Percentiles rank a stretch among this genome's conserved stretches.
Evolutionary conservation across 2,113 vertebrate genomes (phyloP).

Genomic region (Oncorhynchus mykiss): DNA sequence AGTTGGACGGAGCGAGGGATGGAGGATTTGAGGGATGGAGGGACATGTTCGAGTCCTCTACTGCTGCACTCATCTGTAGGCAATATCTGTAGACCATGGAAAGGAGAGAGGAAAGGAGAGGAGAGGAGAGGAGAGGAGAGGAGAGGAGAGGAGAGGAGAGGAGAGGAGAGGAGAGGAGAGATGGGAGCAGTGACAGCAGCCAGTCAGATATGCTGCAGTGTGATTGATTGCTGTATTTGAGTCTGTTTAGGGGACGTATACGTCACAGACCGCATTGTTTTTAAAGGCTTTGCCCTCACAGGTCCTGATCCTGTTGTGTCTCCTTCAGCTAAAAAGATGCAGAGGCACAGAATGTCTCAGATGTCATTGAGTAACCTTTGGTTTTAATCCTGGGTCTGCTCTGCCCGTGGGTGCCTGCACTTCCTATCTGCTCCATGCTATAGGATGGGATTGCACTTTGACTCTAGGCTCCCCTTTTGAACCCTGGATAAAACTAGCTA

Average conservation of each 20-base stretch:
- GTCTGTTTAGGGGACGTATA: slow-evolving; percentile 34
- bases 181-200: slow-evolving; percentile 24
- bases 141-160: background rate
- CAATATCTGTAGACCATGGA: too few relatives aligned
- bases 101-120: background rate
- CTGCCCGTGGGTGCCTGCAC: slow-evolving; percentile 51
- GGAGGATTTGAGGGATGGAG: background rate
- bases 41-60: too few relatives aligned
- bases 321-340: slow-evolving; percentile 21
- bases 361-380: slow-evolving; percentile 21
- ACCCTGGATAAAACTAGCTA: slow-evolving; percentile 51
- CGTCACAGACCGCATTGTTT: slow-evolving; percentile 23
- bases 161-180: background rate
- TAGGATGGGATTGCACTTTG: slow-evolving; percentile 57
- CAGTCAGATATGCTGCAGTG: slow-evolving; percentile 37
- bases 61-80: too few relatives aligned
- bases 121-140: too few relatives aligned
- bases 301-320: slow-evolving; percentile 33
- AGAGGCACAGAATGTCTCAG: slow-evolving; percentile 22
- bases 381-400: background rate
- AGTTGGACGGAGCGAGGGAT: too few relatives aligned
- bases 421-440: slow-evolving; percentile 54
- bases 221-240: slow-evolving; percentile 59
- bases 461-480: slow-evolving; percentile 52
- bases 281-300: slow-evolving; percentile 37